Percentiles rank a stretch among this genome's conserved stretches.
Conservation (phyloP, 2,797 vertebrate genomes). For the Manis pentadactyla region DNA sequence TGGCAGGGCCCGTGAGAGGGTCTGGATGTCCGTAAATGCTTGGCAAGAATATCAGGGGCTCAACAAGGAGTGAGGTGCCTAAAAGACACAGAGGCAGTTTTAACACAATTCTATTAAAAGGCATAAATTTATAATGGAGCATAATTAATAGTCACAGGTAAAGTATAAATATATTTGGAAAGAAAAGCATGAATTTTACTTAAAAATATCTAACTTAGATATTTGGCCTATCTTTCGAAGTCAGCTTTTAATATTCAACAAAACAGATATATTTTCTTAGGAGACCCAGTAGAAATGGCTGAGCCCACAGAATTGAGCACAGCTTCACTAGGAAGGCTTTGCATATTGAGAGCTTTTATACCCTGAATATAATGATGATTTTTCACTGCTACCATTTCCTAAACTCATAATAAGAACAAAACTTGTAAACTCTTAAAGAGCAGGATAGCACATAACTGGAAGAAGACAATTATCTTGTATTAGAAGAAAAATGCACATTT, state of each 20-base stretch:
- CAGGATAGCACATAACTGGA: no score
- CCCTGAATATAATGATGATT: no score
- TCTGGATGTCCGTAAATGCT: neutral
- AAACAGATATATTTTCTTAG: no score
- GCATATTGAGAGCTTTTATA: no score
- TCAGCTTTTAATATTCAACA: neutral
- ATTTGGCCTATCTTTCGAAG: neutral
- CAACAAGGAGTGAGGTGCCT: neutral
- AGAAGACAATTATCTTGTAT: no score
- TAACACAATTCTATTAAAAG: neutral
- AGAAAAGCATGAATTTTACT: neutral
- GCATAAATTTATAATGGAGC: no score
- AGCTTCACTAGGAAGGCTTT: no score
- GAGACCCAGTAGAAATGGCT: no score
- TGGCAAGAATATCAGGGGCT: neutral
- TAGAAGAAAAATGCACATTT: neutral
- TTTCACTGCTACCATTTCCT: no score
- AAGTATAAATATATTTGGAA: neutral
- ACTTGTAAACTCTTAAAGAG: no score
- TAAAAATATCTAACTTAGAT: neutral
- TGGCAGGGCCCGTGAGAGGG: neutral
- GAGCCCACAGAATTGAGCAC: no score
- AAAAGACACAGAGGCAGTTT: neutral
- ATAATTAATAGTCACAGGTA: neutral
- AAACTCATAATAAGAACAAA: no score